Evolutionary conservation across 2,113 vertebrate species (phyloP).

Genomic region (Mirza zaza): DNA sequence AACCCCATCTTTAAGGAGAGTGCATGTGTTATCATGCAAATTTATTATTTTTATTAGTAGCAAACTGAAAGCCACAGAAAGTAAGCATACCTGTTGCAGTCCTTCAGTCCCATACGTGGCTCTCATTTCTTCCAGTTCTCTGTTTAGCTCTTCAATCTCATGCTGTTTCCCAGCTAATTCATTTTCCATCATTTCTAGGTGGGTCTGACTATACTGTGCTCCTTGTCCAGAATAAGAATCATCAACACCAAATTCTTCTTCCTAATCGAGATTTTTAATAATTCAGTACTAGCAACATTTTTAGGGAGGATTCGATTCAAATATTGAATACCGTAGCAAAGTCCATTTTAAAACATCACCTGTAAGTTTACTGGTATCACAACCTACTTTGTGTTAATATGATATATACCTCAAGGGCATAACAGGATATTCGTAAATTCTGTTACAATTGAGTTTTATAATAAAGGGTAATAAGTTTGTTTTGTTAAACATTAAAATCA

Average conservation of each 20-base stretch:
- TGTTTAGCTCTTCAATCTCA: slow-evolving; percentile 91
- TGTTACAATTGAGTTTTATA: slow-evolving; percentile 56
- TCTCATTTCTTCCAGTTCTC: slow-evolving; percentile 92
- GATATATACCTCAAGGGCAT: slow-evolving; percentile 79
- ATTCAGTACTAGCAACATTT: slow-evolving; percentile 64
- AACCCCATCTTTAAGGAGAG: not conserved
- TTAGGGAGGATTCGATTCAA: slow-evolving; percentile 70
- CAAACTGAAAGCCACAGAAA: slow-evolving; percentile 66
- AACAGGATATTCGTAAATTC: slow-evolving; percentile 48
- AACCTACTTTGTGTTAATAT: slow-evolving; percentile 76
- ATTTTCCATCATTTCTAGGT: slow-evolving; percentile 89
- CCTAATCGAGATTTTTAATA: slow-evolving; percentile 86
- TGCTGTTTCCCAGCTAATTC: slow-evolving; percentile 89
- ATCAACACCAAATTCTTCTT: slow-evolving; percentile 89
- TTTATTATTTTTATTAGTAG: not conserved
- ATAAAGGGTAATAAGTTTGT: not conserved
- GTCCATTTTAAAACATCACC: slow-evolving; percentile 68
- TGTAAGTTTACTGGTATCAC: slow-evolving; percentile 70
- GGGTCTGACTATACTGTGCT: slow-evolving; percentile 77
- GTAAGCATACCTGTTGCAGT: slow-evolving; percentile 92
- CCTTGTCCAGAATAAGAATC: slow-evolving; percentile 84
- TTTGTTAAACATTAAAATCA: slow-evolving; percentile 49
- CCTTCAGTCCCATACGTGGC: slow-evolving; percentile 91
- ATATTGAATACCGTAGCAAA: slow-evolving; percentile 69
- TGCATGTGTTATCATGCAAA: not conserved